Base-by-base conservation (phyloP, 1,140 invertebrate genomes). In the Neodiprion fabricii region DNA sequence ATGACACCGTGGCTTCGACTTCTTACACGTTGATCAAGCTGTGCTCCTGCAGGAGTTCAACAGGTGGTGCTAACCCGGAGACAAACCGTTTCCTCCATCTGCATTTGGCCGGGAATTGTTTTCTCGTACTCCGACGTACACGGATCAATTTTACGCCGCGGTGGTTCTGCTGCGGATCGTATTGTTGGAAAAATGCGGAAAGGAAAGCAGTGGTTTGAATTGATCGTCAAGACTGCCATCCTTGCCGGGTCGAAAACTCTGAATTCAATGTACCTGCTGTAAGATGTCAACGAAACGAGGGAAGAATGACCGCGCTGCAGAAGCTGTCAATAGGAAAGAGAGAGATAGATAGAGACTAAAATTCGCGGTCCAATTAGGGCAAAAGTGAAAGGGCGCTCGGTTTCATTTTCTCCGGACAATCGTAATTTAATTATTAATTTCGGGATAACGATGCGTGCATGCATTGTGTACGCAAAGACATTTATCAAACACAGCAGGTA, bases 61-160 rank as follows among this genome's bases (percentile, higher is more conserved):
- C 53, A 61, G 53, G 53, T 61, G 53, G 53, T 61, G 53, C n/a
- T 61, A 17, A 61, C 53, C 53, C 53, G 53, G n/a, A 61, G 53
- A 61, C 4, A 61, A 8, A 7, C 53, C 11, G n/a, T 61, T 61
- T 61, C 53, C 53, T 7, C 53, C n/a, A 61, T 61, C 53, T 61
- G 11, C n/a, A 61, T 61, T 61, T 3, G 53, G 11, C 5, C 53
- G 53, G 11, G 53, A 17, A 61, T 61, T 61, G 1, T 61, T 61
- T 4, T 17, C 53, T 40, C 17, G 17, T 21, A 21, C 17, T 21
- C 17, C 17, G 17, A 21, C 17, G 17, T 21, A 21, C 17, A 21
- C 17, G 17, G 17, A 21, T 21, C 17, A 21, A 21, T 21, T 21
- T 21, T 21, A 21, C 17, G 17, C 17, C 17, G 17, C 17, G 17